Evolutionary conservation across 2,888 invertebrate genomes (phyloP).

Genomic region (Hydriomena furcata): DNA sequence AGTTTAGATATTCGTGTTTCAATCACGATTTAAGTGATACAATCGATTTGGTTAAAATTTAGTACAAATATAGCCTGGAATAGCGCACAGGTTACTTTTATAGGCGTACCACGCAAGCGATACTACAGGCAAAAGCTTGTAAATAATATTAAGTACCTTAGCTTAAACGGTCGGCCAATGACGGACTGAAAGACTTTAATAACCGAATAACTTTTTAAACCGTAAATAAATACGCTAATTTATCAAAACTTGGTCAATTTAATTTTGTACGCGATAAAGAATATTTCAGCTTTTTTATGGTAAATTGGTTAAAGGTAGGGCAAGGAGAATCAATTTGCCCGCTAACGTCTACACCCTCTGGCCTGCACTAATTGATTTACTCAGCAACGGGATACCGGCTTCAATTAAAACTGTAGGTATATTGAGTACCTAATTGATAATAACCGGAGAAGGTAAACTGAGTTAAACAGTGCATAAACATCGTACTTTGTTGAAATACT

Average conservation of each 20-base stretch:
- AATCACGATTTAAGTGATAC: no score
- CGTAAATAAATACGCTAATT: not conserved
- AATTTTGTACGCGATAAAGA: constrained; percentile 12
- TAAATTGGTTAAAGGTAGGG: constrained; percentile 41
- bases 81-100: no score
- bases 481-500: not conserved
- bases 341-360: constrained; percentile 48
- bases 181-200: no score
- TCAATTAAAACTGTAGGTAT: constrained; percentile 69
- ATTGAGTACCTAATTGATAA: constrained; percentile 57
- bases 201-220: no score
- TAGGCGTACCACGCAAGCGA: no score
- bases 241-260: not conserved
- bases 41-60: no score
- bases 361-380: constrained; percentile 76
- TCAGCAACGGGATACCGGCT: constrained; percentile 67
- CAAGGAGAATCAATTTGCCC: constrained; percentile 61
- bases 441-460: constrained; percentile 50
- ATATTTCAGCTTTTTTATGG: constrained; percentile 22
- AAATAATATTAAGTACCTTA: no score
- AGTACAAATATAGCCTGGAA: no score
- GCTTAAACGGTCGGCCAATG: no score
- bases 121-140: no score
- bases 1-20: no score
- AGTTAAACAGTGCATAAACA: constrained; percentile 25